These are phyloP conservation scores for Nebria brevicollis DNA, from an alignment of 2,888 invertebrate species.

Conservation along the genomic window DNA sequence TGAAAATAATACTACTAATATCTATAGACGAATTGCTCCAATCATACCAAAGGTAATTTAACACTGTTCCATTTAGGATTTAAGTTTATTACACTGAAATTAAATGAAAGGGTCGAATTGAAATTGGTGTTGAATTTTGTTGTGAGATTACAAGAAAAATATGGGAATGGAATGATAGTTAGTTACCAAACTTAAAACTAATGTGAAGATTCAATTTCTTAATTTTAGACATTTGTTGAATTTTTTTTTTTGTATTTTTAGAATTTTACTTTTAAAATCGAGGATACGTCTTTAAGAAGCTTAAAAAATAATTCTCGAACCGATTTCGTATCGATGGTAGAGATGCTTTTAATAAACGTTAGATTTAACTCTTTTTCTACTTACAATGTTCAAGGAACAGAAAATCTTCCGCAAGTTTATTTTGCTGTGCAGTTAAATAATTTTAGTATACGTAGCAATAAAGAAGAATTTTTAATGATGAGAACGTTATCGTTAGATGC, in stretches of 20 bases:
- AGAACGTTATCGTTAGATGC: slow-evolving; percentile 72
- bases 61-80: slow-evolving; percentile 30
- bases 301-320: slow-evolving; percentile 75
- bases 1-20: slow-evolving; percentile 64
- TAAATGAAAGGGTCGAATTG: too few species aligned
- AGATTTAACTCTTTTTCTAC: slow-evolving; percentile 36
- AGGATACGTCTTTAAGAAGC: slow-evolving; percentile 75
- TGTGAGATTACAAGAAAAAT: too few species aligned
- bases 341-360: slow-evolving; percentile 52
- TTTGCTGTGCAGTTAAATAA: slow-evolving; percentile 74
- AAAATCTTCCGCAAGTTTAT: slow-evolving; percentile 67
- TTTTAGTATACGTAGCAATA: slow-evolving; percentile 70
- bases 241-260: slow-evolving; percentile 12
- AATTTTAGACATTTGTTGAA: too few species aligned
- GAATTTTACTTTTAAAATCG: slow-evolving; percentile 68
- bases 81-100: background rate
- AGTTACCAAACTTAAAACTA: too few species aligned
- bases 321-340: slow-evolving; percentile 72
- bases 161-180: too few species aligned
- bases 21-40: slow-evolving; percentile 75
- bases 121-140: too few species aligned
- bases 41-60: slow-evolving; percentile 79
- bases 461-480: slow-evolving; percentile 68
- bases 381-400: slow-evolving; percentile 53
- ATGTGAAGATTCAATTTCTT: too few species aligned